These are phyloP conservation scores for Apodemus agrarius DNA, from an alignment of 2,797 vertebrate genomes.

Conservation along the genomic window DNA sequence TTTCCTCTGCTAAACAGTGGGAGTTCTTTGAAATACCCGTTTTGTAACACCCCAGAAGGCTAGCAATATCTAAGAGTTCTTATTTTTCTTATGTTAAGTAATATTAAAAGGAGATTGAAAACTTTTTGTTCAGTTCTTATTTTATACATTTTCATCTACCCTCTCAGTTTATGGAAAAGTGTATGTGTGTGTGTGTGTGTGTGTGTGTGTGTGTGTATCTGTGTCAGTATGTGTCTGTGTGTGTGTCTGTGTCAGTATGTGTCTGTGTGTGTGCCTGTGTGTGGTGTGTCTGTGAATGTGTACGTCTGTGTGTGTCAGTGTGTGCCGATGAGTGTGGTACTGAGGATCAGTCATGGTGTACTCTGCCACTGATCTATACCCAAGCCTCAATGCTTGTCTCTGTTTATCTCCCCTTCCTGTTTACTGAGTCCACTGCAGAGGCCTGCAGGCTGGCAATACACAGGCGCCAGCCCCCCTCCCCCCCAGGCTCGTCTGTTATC, in stretches of 20 bases:
- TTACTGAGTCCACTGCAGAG: not conserved
- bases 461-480: not conserved
- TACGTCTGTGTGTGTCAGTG: too few species aligned
- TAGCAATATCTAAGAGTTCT: not conserved
- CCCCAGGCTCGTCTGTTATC: not conserved
- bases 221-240: too few species aligned
- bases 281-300: too few species aligned
- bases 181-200: not conserved
- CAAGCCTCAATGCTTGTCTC: not conserved
- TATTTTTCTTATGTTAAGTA: slow-evolving; percentile 17
- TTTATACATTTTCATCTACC: not conserved
- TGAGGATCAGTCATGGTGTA: not conserved
- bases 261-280: too few species aligned
- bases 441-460: not conserved
- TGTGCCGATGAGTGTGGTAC: not conserved
- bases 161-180: not conserved
- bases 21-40: slow-evolving; percentile 27
- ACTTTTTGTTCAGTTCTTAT: slow-evolving; percentile 30
- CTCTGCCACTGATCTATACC: not conserved
- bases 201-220: not conserved
- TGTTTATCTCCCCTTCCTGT: not conserved
- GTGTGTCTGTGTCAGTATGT: too few species aligned
- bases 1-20: not conserved
- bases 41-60: slow-evolving; percentile 1
- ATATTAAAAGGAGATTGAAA: slow-evolving; percentile 36